A percentile compares a stretch with the other conserved stretches of the same genome.
These are phyloP conservation scores for Pteromalus puparum DNA, from an alignment of 1,140 invertebrate genomes.

Conservation along the genomic window DNA sequence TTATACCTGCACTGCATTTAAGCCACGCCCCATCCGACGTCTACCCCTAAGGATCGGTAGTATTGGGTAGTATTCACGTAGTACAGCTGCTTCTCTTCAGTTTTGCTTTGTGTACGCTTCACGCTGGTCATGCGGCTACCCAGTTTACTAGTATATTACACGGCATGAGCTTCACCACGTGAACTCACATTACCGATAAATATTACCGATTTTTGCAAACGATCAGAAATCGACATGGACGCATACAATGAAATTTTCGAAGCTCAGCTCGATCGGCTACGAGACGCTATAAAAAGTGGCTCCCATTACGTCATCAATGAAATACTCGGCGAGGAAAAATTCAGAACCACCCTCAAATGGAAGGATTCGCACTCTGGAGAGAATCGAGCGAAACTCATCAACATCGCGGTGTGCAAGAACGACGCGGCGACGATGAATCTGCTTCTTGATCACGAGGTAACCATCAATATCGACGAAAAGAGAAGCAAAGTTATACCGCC, in stretches of 20 bases:
- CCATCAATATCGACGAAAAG: background rate
- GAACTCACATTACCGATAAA: too few relatives aligned
- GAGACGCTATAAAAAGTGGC: background rate
- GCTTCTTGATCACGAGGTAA: background rate
- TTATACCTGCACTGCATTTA: too few relatives aligned
- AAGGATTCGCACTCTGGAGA: background rate
- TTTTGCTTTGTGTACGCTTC: too few relatives aligned
- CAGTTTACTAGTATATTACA: too few relatives aligned
- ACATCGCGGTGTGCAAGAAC: background rate
- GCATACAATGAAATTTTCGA: background rate
- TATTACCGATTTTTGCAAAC: too few relatives aligned
- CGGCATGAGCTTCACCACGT: too few relatives aligned
- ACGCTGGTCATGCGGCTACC: too few relatives aligned
- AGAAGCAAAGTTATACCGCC: background rate
- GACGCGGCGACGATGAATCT: background rate
- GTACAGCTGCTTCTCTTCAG: too few relatives aligned
- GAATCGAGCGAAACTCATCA: background rate
- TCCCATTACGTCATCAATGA: background rate
- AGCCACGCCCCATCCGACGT: too few relatives aligned
- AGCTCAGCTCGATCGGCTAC: background rate
- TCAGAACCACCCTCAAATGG: background rate
- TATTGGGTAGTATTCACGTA: too few relatives aligned
- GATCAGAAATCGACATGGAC: background rate
- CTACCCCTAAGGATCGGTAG: too few relatives aligned
- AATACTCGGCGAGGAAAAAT: background rate